Evolutionary conservation across 2,113 vertebrate genomes (phyloP).

Genomic region (Labeo rohita): DNA sequence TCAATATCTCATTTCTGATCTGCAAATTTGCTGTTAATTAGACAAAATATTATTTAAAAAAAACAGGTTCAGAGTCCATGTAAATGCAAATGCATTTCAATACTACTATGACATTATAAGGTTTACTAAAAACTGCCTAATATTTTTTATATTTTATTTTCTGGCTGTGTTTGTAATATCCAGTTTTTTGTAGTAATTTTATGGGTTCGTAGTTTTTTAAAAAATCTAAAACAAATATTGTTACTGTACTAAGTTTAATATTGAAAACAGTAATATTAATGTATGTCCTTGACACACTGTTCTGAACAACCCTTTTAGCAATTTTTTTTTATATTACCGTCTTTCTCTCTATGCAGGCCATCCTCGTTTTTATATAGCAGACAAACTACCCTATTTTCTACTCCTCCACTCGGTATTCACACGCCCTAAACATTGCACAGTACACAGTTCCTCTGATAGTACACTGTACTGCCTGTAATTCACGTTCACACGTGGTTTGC

Average conservation of each 20-base stretch:
- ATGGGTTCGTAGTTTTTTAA: no score
- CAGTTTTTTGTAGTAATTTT: no score
- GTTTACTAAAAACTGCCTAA: no score
- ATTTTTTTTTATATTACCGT: background rate
- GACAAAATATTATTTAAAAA: background rate
- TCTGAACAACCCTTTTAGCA: background rate
- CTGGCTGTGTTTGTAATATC: no score
- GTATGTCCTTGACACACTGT: background rate
- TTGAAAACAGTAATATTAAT: background rate
- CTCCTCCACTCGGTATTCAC: background rate
- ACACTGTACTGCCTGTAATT: background rate
- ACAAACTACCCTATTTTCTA: background rate
- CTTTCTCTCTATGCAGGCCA: background rate
- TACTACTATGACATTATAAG: background rate
- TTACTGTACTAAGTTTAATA: background rate
- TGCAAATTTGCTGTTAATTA: background rate
- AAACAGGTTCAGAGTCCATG: background rate
- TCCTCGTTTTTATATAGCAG: background rate
- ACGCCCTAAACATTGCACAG: background rate
- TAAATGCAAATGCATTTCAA: background rate
- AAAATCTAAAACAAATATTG: background rate
- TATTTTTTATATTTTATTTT: no score
- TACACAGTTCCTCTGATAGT: background rate
- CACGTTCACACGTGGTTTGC: conserved; percentile 15
- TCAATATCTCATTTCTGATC: background rate